Conservation (phyloP, 2,888 invertebrate species). For the Tineola bisselliella region DNA sequence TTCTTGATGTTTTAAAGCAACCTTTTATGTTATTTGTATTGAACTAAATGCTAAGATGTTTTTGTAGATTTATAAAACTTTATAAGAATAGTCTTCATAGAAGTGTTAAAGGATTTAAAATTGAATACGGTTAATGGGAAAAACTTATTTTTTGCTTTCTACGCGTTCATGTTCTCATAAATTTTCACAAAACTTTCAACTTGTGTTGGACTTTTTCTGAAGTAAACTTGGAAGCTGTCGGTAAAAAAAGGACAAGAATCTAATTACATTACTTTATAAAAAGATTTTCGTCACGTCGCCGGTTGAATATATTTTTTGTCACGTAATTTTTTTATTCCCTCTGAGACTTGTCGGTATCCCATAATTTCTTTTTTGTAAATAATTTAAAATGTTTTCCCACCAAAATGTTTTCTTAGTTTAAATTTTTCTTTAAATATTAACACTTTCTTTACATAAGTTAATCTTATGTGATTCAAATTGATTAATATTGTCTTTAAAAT, state of each 20-base stretch:
- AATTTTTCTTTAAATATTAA: background rate
- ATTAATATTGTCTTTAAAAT: too few relatives aligned
- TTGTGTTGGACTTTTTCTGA: conserved; percentile 5
- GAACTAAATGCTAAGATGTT: too few relatives aligned
- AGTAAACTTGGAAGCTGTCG: conserved; percentile 9
- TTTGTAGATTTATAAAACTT: too few relatives aligned
- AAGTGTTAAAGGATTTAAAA: background rate
- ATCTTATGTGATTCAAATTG: too few relatives aligned
- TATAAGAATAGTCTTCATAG: too few relatives aligned
- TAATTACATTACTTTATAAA: conserved; percentile 11
- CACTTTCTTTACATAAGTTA: too few relatives aligned
- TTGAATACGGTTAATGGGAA: background rate
- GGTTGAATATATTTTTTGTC: conserved; percentile 4
- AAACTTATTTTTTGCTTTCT: conserved; percentile 3
- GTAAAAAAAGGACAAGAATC: conserved; percentile 10
- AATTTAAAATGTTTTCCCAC: background rate
- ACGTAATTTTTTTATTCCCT: conserved; percentile 6
- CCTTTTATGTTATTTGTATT: too few relatives aligned
- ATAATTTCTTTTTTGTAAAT: conserved; percentile 5
- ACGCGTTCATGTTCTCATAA: background rate
- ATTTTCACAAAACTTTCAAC: conserved; percentile 4
- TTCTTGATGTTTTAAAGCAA: too few relatives aligned
- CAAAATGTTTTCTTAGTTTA: background rate
- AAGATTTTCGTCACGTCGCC: conserved; percentile 10
- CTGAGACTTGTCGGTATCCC: background rate